phyloP scores from a whole-genome alignment of 2,113 vertebrate species.

The Cheilinus undulatus region DNA sequence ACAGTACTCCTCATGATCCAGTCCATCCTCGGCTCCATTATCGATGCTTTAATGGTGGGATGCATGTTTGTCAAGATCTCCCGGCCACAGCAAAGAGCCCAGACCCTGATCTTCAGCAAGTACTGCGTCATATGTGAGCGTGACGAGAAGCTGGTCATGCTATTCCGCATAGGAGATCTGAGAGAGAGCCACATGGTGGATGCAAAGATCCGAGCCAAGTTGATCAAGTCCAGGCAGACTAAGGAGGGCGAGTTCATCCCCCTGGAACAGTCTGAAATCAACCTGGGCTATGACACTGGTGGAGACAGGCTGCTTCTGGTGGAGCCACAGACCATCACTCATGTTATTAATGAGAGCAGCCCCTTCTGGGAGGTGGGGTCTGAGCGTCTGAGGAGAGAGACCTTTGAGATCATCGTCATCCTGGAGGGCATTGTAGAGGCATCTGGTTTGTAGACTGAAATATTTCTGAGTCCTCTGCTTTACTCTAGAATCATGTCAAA shows the following conservation, averaged over 20 bases:
- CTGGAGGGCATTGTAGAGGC: slow-evolving; percentile 89
- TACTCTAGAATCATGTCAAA: background rate
- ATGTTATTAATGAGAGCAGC: slow-evolving; percentile 83
- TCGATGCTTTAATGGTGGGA: slow-evolving; percentile 88
- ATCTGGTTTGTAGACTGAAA: slow-evolving; percentile 81
- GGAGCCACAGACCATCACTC: slow-evolving; percentile 88
- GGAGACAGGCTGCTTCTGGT: slow-evolving; percentile 87
- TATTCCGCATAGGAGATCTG: slow-evolving; percentile 88
- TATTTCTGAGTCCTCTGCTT: background rate
- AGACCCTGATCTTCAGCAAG: slow-evolving; percentile 90
- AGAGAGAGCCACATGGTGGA: slow-evolving; percentile 90
- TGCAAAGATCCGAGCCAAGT: slow-evolving; percentile 88
- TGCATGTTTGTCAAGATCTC: slow-evolving; percentile 93
- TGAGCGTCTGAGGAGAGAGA: slow-evolving; percentile 77
- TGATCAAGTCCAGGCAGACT: slow-evolving; percentile 89
- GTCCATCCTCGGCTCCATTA: slow-evolving; percentile 88
- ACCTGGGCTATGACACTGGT: slow-evolving; percentile 87
- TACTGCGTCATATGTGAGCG: slow-evolving; percentile 85
- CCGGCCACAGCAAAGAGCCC: slow-evolving; percentile 87
- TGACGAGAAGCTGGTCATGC: slow-evolving; percentile 85
- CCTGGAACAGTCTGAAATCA: slow-evolving; percentile 89
- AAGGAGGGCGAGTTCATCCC: slow-evolving; percentile 89
- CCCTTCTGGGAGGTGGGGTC: slow-evolving; percentile 88
- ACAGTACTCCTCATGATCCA: slow-evolving; percentile 84
- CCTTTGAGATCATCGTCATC: slow-evolving; percentile 88